These are phyloP conservation scores for Ophion ellenae DNA, from an alignment of 2,888 invertebrate genomes.

Conservation along the genomic window DNA sequence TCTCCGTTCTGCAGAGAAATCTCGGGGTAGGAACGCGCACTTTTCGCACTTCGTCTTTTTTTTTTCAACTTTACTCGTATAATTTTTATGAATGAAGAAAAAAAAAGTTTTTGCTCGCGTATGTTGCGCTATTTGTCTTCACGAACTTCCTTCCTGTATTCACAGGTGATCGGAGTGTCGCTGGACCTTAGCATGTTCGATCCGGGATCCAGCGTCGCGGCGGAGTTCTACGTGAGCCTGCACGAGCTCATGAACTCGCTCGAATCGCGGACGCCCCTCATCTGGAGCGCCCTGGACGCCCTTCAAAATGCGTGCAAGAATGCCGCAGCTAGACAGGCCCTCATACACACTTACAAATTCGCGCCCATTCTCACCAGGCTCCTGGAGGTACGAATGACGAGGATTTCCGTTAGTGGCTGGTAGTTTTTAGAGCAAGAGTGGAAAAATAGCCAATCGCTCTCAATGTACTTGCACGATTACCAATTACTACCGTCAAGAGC, in stretches of 20 bases:
- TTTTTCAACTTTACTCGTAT: not conserved
- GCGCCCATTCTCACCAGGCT: slow-evolving; percentile 87
- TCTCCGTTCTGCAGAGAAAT: slow-evolving; percentile 79
- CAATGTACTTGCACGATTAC: too few relatives aligned
- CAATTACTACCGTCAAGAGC: too few relatives aligned
- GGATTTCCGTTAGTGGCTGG: not conserved
- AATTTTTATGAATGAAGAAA: not conserved
- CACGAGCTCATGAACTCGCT: slow-evolving; percentile 87
- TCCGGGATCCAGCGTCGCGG: slow-evolving; percentile 87
- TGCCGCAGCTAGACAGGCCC: slow-evolving; percentile 86
- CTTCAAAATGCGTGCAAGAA: slow-evolving; percentile 87
- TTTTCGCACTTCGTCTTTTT: not conserved
- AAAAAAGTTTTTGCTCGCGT: slow-evolving; percentile 82
- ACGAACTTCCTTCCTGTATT: not conserved
- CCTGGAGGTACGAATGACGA: slow-evolving; percentile 83
- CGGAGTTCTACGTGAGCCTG: slow-evolving; percentile 88
- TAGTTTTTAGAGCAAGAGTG: too few relatives aligned
- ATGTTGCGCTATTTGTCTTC: not conserved
- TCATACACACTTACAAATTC: slow-evolving; percentile 90
- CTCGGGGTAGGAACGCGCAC: slow-evolving; percentile 76
- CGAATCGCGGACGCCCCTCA: slow-evolving; percentile 85
- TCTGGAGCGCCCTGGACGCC: slow-evolving; percentile 89
- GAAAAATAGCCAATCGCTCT: too few relatives aligned
- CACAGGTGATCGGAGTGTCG: slow-evolving; percentile 87
- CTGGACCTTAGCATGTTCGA: slow-evolving; percentile 88